These are phyloP conservation scores for Ictalurus furcatus DNA, from an alignment of 2,113 vertebrate species.

Conservation along the genomic window DNA sequence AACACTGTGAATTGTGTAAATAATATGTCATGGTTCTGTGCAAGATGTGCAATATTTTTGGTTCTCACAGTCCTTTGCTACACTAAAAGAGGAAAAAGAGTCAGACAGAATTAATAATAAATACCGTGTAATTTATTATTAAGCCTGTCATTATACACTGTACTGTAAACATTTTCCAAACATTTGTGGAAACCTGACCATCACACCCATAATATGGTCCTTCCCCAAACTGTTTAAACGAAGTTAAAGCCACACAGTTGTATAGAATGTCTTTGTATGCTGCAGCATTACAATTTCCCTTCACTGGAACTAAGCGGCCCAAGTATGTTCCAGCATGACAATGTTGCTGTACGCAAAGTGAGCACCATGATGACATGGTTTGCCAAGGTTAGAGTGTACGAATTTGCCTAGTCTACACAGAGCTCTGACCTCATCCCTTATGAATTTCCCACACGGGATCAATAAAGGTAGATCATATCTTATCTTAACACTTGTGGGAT, in stretches of 20 bases:
- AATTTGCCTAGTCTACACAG: background rate
- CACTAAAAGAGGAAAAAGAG: background rate
- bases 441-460: background rate
- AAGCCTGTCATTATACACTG: background rate
- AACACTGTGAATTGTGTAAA: background rate
- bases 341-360: background rate
- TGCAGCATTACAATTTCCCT: background rate
- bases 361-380: background rate
- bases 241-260: background rate
- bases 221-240: background rate
- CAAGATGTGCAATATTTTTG: background rate
- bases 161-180: background rate
- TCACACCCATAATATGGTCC: background rate
- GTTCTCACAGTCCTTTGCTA: background rate
- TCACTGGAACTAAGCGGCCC: background rate
- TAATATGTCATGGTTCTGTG: background rate
- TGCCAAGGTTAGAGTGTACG: background rate
- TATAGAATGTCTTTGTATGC: background rate
- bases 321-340: background rate
- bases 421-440: background rate
- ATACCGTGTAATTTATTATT: background rate
- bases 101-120: background rate
- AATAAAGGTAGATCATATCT: too few relatives aligned
- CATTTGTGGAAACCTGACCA: background rate
- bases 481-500: background rate